Conservation (phyloP, 2,888 invertebrate genomes). For the Celastrina argiolus region DNA sequence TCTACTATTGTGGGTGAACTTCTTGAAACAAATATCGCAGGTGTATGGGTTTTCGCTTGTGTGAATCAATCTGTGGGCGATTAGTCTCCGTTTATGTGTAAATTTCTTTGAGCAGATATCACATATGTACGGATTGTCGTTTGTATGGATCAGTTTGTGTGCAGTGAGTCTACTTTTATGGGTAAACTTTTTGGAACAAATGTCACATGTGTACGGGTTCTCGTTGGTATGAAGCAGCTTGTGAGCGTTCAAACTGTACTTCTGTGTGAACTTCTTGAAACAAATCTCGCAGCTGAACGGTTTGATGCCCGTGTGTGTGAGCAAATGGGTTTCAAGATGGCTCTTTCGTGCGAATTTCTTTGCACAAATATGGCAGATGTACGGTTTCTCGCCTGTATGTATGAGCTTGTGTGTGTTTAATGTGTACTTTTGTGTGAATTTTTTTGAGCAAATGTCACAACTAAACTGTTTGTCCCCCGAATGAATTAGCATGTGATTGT, state of each 20-base stretch:
- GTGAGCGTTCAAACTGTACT: background rate
- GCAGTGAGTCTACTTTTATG: background rate
- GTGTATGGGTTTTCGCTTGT: background rate
- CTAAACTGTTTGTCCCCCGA: background rate
- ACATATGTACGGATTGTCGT: background rate
- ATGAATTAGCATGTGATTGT: background rate
- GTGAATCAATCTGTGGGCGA: background rate
- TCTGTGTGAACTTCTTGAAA: background rate
- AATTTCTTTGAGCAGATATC: background rate
- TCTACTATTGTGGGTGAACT: background rate
- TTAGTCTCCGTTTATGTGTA: background rate
- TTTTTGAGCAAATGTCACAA: background rate
- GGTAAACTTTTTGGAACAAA: background rate
- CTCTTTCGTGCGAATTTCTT: background rate
- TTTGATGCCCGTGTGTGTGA: background rate
- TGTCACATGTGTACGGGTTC: background rate
- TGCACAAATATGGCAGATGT: background rate
- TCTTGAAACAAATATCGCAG: background rate
- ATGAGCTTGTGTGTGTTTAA: background rate
- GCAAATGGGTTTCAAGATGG: background rate
- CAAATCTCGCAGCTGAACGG: constrained; percentile 4
- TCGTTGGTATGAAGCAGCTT: background rate
- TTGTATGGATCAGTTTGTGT: background rate
- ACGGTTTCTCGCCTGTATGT: background rate
- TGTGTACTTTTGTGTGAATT: background rate